phyloP scores from a whole-genome alignment of 2,888 invertebrate genomes.

The Rhamphomyia laevipes region DNA sequence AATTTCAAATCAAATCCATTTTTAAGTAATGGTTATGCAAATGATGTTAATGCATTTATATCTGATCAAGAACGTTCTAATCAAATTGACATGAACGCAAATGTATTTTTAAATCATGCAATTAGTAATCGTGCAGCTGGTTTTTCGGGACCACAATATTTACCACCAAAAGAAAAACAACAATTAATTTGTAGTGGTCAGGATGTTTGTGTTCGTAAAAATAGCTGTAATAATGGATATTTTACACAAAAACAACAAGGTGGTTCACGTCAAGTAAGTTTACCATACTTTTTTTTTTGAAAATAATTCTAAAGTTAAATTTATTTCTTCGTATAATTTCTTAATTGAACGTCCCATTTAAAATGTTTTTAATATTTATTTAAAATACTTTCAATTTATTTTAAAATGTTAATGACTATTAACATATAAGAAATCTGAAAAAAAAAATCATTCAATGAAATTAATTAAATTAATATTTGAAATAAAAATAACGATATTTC shows the following conservation, averaged over 20 bases:
- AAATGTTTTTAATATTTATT: too few relatives aligned
- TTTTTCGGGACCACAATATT: conserved; percentile 14
- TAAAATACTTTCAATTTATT: too few relatives aligned
- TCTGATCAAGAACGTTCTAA: conserved; percentile 5
- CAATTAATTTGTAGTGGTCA: conserved; percentile 43
- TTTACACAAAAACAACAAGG: conserved; percentile 5
- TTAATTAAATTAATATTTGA: too few relatives aligned
- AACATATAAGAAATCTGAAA: too few relatives aligned
- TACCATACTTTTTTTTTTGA: too few relatives aligned
- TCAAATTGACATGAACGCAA: conserved; percentile 4
- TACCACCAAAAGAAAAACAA: conserved; percentile 14
- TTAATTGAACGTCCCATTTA: too few relatives aligned
- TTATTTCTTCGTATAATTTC: too few relatives aligned
- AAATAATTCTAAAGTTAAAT: too few relatives aligned
- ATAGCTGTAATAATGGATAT: conserved; percentile 48
- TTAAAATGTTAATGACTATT: too few relatives aligned
- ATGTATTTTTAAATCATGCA: conserved; percentile 8
- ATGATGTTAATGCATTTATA: conserved; percentile 10
- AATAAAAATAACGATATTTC: too few relatives aligned
- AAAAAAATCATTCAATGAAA: too few relatives aligned
- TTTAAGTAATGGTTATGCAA: conserved; percentile 11
- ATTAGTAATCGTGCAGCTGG: conserved; percentile 9
- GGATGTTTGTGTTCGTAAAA: conserved; percentile 48
- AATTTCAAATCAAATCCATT: conserved; percentile 9
- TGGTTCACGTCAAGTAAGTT: conserved; percentile 7